Percentiles rank a stretch among this genome's conserved stretches.
Conservation (phyloP, 2,888 invertebrate genomes). For the Ophion obscuratus region DNA sequence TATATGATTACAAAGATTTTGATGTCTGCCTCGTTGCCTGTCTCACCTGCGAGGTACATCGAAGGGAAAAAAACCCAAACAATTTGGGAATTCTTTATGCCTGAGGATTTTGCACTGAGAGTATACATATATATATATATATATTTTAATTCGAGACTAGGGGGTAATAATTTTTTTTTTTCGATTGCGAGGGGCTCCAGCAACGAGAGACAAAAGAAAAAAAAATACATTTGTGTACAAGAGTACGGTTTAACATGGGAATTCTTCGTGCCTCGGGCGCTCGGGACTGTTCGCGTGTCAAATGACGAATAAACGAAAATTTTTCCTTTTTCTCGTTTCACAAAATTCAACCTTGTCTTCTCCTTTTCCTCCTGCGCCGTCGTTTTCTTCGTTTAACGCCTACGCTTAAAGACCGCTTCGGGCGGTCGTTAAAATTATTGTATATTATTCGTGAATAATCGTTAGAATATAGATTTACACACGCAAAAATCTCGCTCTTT, state of each 20-base stretch:
- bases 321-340: slow-evolving; percentile 44
- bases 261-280: background rate
- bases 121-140: no score
- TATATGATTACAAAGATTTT: no score
- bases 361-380: slow-evolving; percentile 48
- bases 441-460: slow-evolving; percentile 80
- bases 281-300: background rate
- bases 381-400: slow-evolving; percentile 69
- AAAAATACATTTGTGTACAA: background rate
- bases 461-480: slow-evolving; percentile 81
- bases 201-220: background rate
- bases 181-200: no score
- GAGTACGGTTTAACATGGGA: background rate
- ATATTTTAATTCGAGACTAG: no score
- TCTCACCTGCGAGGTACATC: no score
- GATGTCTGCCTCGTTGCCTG: no score
- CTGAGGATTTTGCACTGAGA: no score
- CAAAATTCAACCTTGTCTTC: slow-evolving; percentile 46
- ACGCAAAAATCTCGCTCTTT: slow-evolving; percentile 56
- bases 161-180: no score
- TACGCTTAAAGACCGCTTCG: slow-evolving; percentile 76
- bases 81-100: no score
- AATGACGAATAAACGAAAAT: background rate
- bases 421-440: slow-evolving; percentile 80
- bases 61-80: no score